Evolutionary conservation across 2,797 vertebrate species (phyloP).

Genomic region (Squalus acanthias): DNA sequence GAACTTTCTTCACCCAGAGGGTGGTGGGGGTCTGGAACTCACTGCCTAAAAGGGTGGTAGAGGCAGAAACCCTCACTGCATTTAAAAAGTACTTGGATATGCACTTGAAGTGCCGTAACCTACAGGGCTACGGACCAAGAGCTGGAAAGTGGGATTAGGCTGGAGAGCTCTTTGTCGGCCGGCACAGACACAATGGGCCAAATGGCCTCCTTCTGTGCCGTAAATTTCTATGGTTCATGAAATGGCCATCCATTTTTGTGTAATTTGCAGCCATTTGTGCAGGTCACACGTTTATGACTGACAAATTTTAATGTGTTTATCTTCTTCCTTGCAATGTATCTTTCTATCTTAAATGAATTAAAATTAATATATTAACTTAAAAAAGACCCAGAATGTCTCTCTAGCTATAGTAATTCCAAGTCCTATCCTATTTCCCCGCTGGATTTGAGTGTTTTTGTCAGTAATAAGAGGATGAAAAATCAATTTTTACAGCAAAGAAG

Average conservation of each 20-base stretch:
- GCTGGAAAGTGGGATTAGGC: too few species aligned
- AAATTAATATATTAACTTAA: not conserved
- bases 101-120: too few species aligned
- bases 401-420: not conserved
- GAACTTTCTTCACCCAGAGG: too few species aligned
- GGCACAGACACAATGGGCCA: too few species aligned
- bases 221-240: not conserved
- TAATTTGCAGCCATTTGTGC: not conserved
- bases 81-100: too few species aligned
- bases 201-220: too few species aligned
- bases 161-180: too few species aligned
- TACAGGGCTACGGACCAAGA: too few species aligned
- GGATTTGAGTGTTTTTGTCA: not conserved
- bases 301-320: not conserved
- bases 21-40: too few species aligned
- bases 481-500: not conserved
- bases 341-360: not conserved
- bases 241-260: not conserved
- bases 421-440: not conserved
- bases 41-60: too few species aligned
- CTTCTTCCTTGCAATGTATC: not conserved
- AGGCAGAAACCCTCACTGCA: too few species aligned
- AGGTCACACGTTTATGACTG: not conserved
- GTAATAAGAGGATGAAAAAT: not conserved
- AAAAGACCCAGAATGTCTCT: not conserved